A percentile compares a stretch with the other conserved stretches of the same genome.
These are phyloP conservation scores for Strigamia transsilvanica DNA, from an alignment of 2,888 invertebrate genomes.

Conservation along the genomic window DNA sequence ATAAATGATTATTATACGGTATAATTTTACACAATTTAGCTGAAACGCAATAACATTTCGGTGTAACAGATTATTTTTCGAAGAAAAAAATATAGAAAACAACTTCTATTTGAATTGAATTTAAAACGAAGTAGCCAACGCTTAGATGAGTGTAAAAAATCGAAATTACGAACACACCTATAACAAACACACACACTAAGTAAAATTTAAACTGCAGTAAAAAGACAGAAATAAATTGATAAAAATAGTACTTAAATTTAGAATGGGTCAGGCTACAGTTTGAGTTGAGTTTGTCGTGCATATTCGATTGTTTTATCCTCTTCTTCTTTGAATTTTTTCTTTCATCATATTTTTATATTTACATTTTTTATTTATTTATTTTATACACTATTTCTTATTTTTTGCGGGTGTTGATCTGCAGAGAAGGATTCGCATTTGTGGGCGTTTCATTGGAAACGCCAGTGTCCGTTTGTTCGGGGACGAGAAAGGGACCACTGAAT, in stretches of 20 bases:
- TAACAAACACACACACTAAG: background rate
- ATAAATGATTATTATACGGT: background rate
- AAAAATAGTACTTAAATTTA: constrained; percentile 25
- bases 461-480: constrained; percentile 26
- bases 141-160: background rate
- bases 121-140: background rate
- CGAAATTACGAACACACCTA: background rate
- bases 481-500: constrained; percentile 37
- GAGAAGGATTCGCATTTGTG: constrained; percentile 13
- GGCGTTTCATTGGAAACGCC: background rate
- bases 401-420: background rate
- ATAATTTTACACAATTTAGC: too few species aligned
- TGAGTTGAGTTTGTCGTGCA: background rate
- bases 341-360: constrained; percentile 1
- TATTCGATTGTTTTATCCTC: background rate
- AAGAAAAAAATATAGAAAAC: background rate
- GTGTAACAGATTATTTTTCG: too few species aligned
- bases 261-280: background rate
- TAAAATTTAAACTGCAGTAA: constrained; percentile 20
- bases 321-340: background rate
- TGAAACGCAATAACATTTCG: too few species aligned
- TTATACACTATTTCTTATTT: background rate
- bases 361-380: background rate
- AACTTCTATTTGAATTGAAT: constrained; percentile 14
- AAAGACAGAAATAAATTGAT: background rate